phyloP scores from a whole-genome alignment of 2,113 vertebrate genomes.

The Recurvirostra avosetta region DNA sequence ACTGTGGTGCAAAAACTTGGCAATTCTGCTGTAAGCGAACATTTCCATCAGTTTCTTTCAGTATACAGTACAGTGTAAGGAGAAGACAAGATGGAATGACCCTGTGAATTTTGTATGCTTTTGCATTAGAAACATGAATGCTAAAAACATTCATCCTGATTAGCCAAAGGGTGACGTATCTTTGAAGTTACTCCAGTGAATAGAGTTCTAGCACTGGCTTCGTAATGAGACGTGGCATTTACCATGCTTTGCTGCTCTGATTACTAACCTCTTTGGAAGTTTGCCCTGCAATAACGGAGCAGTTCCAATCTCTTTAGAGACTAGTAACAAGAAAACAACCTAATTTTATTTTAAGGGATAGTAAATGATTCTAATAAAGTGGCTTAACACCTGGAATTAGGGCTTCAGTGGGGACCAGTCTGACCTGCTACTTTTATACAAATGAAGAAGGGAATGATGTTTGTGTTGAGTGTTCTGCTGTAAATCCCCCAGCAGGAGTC shows the following conservation, averaged over 20 bases:
- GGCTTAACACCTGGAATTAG: background rate
- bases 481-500: background rate
- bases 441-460: background rate
- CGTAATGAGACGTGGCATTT: background rate
- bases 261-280: background rate
- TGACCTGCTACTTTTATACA: background rate
- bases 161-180: background rate
- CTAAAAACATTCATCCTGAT: background rate
- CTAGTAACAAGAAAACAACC: background rate
- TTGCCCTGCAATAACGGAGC: background rate
- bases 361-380: background rate
- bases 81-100: background rate
- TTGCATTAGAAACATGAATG: background rate
- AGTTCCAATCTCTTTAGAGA: background rate
- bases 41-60: background rate
- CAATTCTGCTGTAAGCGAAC: background rate
- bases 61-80: background rate
- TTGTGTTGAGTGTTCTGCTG: background rate
- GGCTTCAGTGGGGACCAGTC: background rate
- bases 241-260: background rate
- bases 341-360: background rate
- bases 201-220: background rate
- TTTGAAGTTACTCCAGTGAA: background rate
- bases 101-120: background rate
- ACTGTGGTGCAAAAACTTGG: background rate